A percentile compares a stretch with the other conserved stretches of the same genome.
Conservation (phyloP, 2,888 invertebrate species). For the Hyles lineata region DNA sequence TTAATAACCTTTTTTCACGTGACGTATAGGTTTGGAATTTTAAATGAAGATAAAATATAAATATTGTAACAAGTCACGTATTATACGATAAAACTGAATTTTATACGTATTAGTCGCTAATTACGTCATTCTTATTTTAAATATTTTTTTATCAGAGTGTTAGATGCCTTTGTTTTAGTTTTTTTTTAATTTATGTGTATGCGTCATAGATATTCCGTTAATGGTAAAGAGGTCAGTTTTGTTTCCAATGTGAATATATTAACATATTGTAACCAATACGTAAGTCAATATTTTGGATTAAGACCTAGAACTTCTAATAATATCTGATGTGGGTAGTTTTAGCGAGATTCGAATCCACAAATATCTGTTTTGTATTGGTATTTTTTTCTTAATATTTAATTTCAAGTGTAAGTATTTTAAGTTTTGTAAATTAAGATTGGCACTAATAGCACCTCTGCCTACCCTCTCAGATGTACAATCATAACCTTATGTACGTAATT, state of each 20-base stretch:
- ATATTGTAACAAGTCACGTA: not conserved
- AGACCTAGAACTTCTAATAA: too few species aligned
- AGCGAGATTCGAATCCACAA: too few species aligned
- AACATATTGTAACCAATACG: not conserved
- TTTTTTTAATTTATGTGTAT: not conserved
- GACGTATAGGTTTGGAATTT: not conserved
- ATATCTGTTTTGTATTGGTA: too few species aligned
- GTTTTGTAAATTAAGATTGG: too few species aligned
- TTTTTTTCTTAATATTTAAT: too few species aligned
- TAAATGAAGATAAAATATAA: not conserved
- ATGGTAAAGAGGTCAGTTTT: slow-evolving; percentile 4
- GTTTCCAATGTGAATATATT: slow-evolving; percentile 11
- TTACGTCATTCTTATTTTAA: not conserved
- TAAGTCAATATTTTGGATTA: too few species aligned
- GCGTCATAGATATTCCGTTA: slow-evolving; percentile 7
- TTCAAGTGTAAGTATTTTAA: too few species aligned
- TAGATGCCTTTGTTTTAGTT: not conserved
- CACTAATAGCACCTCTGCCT: too few species aligned
- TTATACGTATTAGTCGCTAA: not conserved
- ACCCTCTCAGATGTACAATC: too few species aligned
- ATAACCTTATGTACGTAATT: too few species aligned
- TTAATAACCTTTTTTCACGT: not conserved
- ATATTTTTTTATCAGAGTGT: not conserved
- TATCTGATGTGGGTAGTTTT: too few species aligned
- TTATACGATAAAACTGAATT: not conserved